phyloP scores from a whole-genome alignment of 2,113 vertebrate genomes.

The Sinocyclocheilus grahami region DNA sequence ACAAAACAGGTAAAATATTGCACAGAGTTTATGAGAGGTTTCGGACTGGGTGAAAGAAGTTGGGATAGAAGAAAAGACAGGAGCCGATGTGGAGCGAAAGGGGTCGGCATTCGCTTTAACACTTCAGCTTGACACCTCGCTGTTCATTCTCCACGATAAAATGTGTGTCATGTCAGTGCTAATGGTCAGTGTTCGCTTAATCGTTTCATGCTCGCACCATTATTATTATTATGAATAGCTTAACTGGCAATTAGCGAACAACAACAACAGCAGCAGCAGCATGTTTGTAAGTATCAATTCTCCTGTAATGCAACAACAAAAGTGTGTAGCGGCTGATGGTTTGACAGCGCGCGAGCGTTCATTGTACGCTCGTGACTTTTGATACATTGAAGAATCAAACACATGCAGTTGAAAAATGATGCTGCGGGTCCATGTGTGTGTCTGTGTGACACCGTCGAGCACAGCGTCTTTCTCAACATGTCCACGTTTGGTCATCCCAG shows the following conservation, averaged over 20 bases:
- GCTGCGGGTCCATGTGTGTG: conserved; percentile 45
- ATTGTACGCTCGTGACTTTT: conserved; percentile 20
- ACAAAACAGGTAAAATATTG: conserved; percentile 81
- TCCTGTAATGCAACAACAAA: conserved; percentile 11
- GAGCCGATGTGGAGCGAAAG: conserved; percentile 51
- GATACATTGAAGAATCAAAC: conserved; percentile 18
- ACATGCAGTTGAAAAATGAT: conserved; percentile 37
- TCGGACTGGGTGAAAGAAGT: conserved; percentile 78
- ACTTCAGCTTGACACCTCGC: conserved; percentile 36
- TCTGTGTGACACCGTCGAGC: conserved; percentile 28
- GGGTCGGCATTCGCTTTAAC: conserved; percentile 51
- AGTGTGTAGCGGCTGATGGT: conserved; percentile 5
- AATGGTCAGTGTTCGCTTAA: neutral
- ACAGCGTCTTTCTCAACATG: conserved; percentile 26
- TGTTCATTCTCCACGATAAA: neutral
- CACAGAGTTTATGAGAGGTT: conserved; percentile 68
- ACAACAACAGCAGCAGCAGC: neutral
- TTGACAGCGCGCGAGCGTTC: conserved; percentile 10
- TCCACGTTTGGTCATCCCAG: conserved; percentile 27
- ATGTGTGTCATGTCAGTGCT: neutral
- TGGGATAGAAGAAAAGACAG: conserved; percentile 71
- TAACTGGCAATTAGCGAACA: conserved; percentile 16
- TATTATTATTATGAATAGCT: neutral
- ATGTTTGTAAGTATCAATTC: conserved; percentile 8
- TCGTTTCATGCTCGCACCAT: neutral